Evolutionary conservation across 1,140 invertebrate genomes (phyloP).

Genomic region (Argopecten irradians): DNA sequence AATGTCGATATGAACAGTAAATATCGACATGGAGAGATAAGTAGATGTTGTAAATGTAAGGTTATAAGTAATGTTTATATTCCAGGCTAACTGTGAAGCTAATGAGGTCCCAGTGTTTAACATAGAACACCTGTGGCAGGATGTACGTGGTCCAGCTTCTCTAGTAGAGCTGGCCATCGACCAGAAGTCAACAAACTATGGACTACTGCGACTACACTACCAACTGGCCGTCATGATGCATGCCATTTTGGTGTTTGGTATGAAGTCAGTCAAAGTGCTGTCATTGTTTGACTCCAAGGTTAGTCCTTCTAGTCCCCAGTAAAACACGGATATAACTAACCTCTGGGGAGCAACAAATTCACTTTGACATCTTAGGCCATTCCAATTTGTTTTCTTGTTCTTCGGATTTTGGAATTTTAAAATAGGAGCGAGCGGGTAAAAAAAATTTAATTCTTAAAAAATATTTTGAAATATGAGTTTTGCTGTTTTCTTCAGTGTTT

Average conservation of each 20-base stretch:
- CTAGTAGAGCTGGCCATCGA: constrained; percentile 87
- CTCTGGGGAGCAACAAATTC: no score
- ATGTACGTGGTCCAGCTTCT: constrained; percentile 71
- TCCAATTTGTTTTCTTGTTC: no score
- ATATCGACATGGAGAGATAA: no score
- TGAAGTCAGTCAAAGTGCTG: constrained; percentile 85
- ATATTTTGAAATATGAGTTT: neutral
- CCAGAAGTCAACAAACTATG: constrained; percentile 85
- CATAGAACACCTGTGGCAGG: constrained; percentile 77
- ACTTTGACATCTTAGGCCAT: no score
- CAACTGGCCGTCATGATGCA: constrained; percentile 86
- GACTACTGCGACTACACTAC: constrained; percentile 87
- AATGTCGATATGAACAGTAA: no score
- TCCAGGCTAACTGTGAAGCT: constrained; percentile 75
- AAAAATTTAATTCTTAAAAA: neutral
- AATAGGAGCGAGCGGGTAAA: neutral
- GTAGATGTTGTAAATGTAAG: no score
- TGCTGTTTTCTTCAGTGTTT: no score
- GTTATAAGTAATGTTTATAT: constrained; percentile 37
- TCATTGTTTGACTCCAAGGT: constrained; percentile 87
- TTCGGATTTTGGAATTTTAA: no score
- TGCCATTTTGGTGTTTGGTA: constrained; percentile 86
- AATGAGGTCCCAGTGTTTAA: constrained; percentile 75
- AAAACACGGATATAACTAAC: no score
- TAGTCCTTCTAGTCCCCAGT: constrained; percentile 57